Conservation (phyloP, 2,113 vertebrate genomes). For the Chinchilla lanigera region DNA sequence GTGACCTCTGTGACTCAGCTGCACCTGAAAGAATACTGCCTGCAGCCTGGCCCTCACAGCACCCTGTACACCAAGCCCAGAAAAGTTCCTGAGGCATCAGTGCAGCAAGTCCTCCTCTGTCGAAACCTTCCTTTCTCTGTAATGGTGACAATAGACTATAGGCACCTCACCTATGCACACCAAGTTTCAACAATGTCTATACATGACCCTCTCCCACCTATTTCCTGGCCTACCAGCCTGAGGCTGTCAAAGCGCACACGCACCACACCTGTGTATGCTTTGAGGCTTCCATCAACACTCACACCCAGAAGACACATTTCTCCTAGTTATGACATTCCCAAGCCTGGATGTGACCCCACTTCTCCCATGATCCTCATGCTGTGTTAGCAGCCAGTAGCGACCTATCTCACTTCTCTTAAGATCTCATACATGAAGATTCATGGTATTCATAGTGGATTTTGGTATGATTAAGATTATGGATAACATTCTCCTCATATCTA, state of each 20-base stretch:
- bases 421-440: neutral
- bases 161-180: neutral
- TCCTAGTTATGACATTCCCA: neutral
- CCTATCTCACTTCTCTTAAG: neutral
- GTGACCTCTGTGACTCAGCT: neutral
- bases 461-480: neutral
- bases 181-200: neutral
- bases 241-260: too few relatives aligned
- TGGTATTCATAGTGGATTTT: neutral
- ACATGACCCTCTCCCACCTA: neutral
- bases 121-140: neutral
- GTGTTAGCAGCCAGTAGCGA: neutral
- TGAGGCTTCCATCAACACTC: fast-evolving
- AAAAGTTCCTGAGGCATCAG: neutral
- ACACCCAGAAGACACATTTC: too few relatives aligned
- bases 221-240: neutral
- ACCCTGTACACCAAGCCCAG: neutral
- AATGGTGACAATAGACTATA: neutral
- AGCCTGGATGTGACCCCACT: neutral
- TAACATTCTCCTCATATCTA: neutral
- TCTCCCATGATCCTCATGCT: neutral
- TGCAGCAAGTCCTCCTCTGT: fast-evolving
- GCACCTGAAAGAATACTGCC: too few relatives aligned
- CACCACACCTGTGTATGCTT: too few relatives aligned
- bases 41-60: neutral